A percentile compares a stretch with the other conserved stretches of the same genome.
Evolutionary conservation across 2,797 vertebrate genomes (phyloP).

Genomic region (Alca torda): DNA sequence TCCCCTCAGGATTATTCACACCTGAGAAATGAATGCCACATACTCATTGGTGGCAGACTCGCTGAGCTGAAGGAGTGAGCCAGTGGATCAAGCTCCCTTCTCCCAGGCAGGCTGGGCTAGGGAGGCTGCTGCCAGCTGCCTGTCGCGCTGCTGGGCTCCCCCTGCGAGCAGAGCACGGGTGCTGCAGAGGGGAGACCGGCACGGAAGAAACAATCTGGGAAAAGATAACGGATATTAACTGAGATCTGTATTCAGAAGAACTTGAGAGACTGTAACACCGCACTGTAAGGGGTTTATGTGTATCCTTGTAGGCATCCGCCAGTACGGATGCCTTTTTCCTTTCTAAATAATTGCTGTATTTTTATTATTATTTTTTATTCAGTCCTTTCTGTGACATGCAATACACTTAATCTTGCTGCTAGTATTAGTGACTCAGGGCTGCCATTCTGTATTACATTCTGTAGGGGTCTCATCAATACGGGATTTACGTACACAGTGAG

Average conservation of each 20-base stretch:
- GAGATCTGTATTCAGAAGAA: not conserved
- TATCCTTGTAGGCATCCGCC: not conserved
- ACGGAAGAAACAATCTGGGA: not conserved
- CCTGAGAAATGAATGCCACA: not conserved
- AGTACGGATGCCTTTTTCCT: not conserved
- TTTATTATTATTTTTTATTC: not conserved
- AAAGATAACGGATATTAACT: not conserved
- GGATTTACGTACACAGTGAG: not conserved
- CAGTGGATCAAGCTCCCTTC: not conserved
- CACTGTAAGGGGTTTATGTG: not conserved
- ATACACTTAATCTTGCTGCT: not conserved
- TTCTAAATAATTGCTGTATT: not conserved
- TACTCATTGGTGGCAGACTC: not conserved
- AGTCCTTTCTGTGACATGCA: not conserved
- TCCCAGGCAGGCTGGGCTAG: not conserved
- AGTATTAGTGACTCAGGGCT: not conserved
- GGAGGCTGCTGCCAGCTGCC: not conserved
- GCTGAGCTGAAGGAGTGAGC: not conserved
- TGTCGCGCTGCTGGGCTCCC: not conserved
- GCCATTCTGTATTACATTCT: not conserved
- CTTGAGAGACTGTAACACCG: not conserved
- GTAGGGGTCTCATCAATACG: not conserved
- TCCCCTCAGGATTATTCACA: not conserved
- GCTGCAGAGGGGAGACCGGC: not conserved
- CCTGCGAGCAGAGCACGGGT: fast-evolving